phyloP scores from a whole-genome alignment of 2,113 vertebrate genomes.

The Chaenogobius annularis region DNA sequence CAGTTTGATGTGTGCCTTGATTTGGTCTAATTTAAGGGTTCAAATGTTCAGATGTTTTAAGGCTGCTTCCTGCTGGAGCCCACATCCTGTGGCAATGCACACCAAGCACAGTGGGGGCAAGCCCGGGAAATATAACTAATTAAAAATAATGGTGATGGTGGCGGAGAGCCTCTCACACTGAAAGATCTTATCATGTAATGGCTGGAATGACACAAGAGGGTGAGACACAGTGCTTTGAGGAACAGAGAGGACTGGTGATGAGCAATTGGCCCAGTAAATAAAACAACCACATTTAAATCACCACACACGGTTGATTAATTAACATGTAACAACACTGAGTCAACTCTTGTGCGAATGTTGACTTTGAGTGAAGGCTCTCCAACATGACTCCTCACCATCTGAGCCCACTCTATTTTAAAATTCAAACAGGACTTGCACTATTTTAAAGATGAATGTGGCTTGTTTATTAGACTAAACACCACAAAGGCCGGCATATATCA shows the following conservation, averaged over 20 bases:
- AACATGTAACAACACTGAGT: slow-evolving; percentile 20
- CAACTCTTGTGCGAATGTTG: slow-evolving; percentile 7
- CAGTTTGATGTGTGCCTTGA: slow-evolving; percentile 34
- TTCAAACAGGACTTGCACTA: background rate
- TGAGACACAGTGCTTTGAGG: slow-evolving; percentile 11
- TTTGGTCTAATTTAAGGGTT: slow-evolving; percentile 45
- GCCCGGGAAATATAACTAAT: slow-evolving; percentile 31
- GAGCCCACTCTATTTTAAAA: background rate
- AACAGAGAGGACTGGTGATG: slow-evolving; percentile 25
- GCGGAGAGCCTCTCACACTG: slow-evolving; percentile 30
- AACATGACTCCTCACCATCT: slow-evolving; percentile 2
- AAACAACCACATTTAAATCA: slow-evolving; percentile 14
- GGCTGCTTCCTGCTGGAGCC: slow-evolving; percentile 39
- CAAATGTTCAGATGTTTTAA: slow-evolving; percentile 41
- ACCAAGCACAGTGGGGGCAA: slow-evolving; percentile 37
- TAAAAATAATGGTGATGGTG: slow-evolving; percentile 55
- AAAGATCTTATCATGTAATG: slow-evolving; percentile 17
- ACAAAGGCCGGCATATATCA: background rate
- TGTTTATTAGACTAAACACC: background rate
- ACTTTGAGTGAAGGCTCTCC: slow-evolving; percentile 3
- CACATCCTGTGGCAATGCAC: slow-evolving; percentile 25
- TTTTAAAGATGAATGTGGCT: background rate
- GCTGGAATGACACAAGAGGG: slow-evolving; percentile 7
- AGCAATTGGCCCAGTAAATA: slow-evolving; percentile 15
- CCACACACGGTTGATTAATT: slow-evolving; percentile 20